Evolutionary conservation across 2,888 invertebrate genomes (phyloP), one percentile per base, ranked within the genome.

Genomic region (Tipula helvola): DNA sequence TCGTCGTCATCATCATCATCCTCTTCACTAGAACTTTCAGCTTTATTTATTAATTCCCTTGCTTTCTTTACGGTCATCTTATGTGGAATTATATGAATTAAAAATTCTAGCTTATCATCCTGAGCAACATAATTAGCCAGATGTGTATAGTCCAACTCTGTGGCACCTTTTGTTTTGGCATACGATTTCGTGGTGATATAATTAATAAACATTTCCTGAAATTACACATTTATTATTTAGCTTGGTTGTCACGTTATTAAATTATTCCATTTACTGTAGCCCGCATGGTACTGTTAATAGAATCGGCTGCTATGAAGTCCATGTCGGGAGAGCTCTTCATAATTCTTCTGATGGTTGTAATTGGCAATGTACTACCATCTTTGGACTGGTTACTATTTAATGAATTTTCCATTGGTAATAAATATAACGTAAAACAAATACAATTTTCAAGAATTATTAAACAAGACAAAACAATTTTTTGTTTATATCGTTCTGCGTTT

Each of bases 31-130:
- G 83, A 83, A 83, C 83, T 83, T n/a, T 52, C 57, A 5, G 47
- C n/a, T 13, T 87, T 85, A 57, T 47, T 85, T 18, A 85, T 41
- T 57, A 87, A 42, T 42, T 87, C 87, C 12, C 85, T 86, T 13
- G 83, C 42, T 5, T 86, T 41, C 57, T 85, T 86, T 0, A 87
- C 87, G 8, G 87, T 87, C 3, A 87, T 86, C 39, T 87, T 87
- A 28, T 86, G 44, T 39, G 87, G 87, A 28, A 87, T 47, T 86
- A 87, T 86, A 39, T 87, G 87, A 57, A 86, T 83, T 5, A 87
- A 86, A 28, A 87, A 87, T 10, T 87, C 87, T 13, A 87, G 83
- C 52, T 87, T 87, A 16, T 87, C 87, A 16, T 87, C 87, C 0
- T 85, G 39, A 18, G 86, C 52, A 1, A 87, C 87, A 52, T 85